phyloP scores from a whole-genome alignment of 2,113 vertebrate species.

The Cheirogaleus medius region DNA sequence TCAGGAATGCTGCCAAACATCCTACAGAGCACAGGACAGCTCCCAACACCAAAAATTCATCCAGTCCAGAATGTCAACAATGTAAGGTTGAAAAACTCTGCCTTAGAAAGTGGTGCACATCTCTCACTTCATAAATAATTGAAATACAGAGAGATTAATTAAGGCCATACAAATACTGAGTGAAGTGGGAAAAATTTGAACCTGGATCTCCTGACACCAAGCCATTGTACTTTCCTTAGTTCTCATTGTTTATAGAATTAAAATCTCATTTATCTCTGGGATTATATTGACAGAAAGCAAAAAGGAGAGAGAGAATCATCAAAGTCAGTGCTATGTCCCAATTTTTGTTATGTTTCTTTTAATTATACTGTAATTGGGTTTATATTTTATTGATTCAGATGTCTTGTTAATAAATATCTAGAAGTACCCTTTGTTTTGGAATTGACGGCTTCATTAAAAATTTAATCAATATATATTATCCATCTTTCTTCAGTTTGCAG shows the following conservation, averaged over 20 bases:
- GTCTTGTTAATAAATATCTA: background rate
- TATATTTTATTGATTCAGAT: background rate
- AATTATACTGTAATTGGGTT: background rate
- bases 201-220: background rate
- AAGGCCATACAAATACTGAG: background rate
- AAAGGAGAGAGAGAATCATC: background rate
- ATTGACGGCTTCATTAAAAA: background rate
- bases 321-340: background rate
- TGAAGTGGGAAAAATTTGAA: slow-evolving; percentile 5
- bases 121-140: background rate
- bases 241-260: background rate
- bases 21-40: background rate
- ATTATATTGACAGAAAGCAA: background rate
- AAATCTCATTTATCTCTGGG: background rate
- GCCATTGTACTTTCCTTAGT: background rate
- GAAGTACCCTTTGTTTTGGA: background rate
- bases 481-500: background rate
- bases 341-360: background rate
- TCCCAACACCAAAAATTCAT: background rate
- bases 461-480: background rate
- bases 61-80: background rate
- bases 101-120: background rate
- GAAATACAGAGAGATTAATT: background rate
- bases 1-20: background rate
- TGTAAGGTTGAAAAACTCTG: background rate